Evolutionary conservation across 2,113 vertebrate genomes (phyloP).

Genomic region (Octodon degus): DNA sequence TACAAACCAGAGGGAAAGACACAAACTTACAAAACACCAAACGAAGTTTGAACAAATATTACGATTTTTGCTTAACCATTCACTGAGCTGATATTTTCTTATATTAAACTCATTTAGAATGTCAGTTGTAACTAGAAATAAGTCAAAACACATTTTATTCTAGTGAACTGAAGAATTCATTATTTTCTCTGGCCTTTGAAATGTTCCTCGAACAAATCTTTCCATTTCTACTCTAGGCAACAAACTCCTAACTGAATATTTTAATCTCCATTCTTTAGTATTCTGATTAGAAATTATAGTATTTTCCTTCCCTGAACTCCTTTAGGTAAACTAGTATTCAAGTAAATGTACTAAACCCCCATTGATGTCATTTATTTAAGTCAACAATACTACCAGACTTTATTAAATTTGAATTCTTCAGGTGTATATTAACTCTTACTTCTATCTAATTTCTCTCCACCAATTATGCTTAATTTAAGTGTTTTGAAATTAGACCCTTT

Average conservation of each 20-base stretch:
- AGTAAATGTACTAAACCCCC: background rate
- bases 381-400: background rate
- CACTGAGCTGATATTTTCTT: constrained; percentile 20
- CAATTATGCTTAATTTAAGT: background rate
- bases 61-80: background rate
- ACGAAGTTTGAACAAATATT: background rate
- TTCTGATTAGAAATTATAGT: background rate
- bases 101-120: constrained; percentile 20
- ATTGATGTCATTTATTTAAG: background rate
- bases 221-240: background rate
- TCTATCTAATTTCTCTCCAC: background rate
- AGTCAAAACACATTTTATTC: background rate
- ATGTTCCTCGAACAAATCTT: background rate
- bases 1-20: constrained; percentile 10
- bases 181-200: constrained; percentile 12
- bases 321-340: background rate
- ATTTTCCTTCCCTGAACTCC: background rate
- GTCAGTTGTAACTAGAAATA: constrained; percentile 17
- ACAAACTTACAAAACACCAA: constrained; percentile 27
- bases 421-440: background rate
- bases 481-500: background rate
- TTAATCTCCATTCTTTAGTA: background rate
- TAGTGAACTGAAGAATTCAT: background rate
- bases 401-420: background rate
- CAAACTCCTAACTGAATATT: background rate